These are phyloP conservation scores for Centropus unirufus DNA, from an alignment of 2,113 vertebrate genomes.

Conservation along the genomic window DNA sequence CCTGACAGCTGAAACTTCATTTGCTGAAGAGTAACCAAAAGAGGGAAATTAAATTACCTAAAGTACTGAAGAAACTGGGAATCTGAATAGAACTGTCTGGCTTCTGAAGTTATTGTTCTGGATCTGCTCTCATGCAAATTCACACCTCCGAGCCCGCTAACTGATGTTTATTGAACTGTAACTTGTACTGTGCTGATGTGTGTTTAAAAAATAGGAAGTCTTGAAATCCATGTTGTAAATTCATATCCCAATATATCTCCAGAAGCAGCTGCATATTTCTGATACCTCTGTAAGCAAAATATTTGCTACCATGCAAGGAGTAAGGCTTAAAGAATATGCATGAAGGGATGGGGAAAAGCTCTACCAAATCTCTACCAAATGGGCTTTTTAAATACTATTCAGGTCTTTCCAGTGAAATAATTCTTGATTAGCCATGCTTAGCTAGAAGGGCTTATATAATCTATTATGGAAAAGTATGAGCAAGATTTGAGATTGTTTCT, in stretches of 20 bases:
- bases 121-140: neutral
- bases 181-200: neutral
- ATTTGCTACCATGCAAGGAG: neutral
- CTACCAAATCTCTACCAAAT: neutral
- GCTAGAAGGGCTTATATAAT: neutral
- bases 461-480: neutral
- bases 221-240: neutral
- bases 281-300: neutral
- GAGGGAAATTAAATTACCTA: neutral
- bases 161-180: neutral
- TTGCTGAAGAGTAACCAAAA: neutral
- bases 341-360: neutral
- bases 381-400: neutral
- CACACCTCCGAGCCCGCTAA: neutral
- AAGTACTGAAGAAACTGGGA: neutral
- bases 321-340: neutral
- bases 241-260: neutral
- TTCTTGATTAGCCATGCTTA: slow-evolving; percentile 8
- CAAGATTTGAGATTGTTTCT: neutral
- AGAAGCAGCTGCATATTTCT: neutral
- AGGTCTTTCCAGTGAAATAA: neutral
- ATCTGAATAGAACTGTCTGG: neutral
- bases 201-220: neutral
- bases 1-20: neutral
- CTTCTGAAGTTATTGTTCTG: neutral